Evolutionary conservation across 2,113 vertebrate genomes (phyloP).

Genomic region (Rhineura floridana): DNA sequence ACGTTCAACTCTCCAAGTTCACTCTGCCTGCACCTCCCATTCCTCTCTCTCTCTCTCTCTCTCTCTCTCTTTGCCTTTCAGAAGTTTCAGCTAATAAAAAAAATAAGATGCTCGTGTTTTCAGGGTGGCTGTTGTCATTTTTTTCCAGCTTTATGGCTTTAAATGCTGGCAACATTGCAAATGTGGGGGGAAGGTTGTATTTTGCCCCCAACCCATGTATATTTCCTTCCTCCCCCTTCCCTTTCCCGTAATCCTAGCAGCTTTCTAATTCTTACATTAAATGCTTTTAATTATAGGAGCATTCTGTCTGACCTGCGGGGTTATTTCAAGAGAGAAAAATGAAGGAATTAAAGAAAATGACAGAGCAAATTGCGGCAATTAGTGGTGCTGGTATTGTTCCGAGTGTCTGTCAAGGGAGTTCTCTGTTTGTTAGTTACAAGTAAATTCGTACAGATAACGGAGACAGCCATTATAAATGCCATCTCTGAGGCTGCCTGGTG

Average conservation of each 20-base stretch:
- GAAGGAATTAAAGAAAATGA: constrained; percentile 77
- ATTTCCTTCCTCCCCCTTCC: not conserved
- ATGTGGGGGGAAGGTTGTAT: not conserved
- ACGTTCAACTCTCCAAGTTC: too few species aligned
- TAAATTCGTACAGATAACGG: constrained; percentile 38
- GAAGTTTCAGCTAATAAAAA: not conserved
- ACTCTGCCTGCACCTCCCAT: not conserved
- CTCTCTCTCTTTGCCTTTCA: not conserved
- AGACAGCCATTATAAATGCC: constrained; percentile 20
- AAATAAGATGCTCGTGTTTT: not conserved
- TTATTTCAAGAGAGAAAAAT: constrained; percentile 70
- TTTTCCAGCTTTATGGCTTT: not conserved
- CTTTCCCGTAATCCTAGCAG: constrained; percentile 44
- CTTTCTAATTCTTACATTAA: constrained; percentile 59
- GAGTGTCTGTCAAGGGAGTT: constrained; percentile 64
- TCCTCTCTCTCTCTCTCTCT: too few species aligned
- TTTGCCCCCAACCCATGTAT: not conserved
- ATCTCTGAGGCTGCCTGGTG: not conserved
- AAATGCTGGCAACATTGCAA: constrained; percentile 19
- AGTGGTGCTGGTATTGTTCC: constrained; percentile 68
- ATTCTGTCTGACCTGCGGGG: constrained; percentile 68
- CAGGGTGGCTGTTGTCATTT: not conserved
- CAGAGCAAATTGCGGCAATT: constrained; percentile 77
- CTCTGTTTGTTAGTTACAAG: constrained; percentile 50
- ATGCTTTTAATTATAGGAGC: constrained; percentile 67